phyloP scores from a whole-genome alignment of 2,888 invertebrate genomes.

The Hecatera dysodea region DNA sequence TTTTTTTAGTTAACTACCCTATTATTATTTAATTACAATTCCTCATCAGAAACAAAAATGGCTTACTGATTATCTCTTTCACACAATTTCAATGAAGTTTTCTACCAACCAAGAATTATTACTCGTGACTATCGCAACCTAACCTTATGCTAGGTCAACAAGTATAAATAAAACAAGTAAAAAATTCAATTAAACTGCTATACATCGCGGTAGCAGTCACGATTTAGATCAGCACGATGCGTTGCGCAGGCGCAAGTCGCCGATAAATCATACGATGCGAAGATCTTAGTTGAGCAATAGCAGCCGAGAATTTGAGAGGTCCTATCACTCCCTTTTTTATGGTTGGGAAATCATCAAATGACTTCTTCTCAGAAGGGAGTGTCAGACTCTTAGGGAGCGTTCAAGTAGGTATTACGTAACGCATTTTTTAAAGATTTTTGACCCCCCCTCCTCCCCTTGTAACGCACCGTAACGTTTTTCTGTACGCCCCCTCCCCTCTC shows the following conservation, averaged over 20 bases:
- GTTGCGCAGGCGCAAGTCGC: slow-evolving; percentile 45
- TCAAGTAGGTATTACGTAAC: too few relatives aligned
- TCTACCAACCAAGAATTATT: background rate
- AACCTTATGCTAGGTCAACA: slow-evolving; percentile 26
- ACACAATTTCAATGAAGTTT: background rate
- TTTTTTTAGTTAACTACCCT: too few relatives aligned
- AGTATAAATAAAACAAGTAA: slow-evolving; percentile 39
- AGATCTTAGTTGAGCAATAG: slow-evolving; percentile 35
- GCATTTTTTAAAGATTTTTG: too few relatives aligned
- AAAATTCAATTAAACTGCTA: slow-evolving; percentile 55
- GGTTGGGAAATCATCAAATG: too few relatives aligned
- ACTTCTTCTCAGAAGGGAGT: too few relatives aligned
- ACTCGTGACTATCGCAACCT: background rate
- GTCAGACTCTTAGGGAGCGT: too few relatives aligned
- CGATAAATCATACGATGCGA: slow-evolving; percentile 41
- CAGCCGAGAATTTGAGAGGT: slow-evolving; percentile 31
- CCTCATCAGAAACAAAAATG: background rate
- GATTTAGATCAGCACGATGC: slow-evolving; percentile 55
- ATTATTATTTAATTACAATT: background rate
- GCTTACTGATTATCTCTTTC: background rate
- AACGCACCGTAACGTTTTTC: too few relatives aligned
- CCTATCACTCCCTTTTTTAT: background rate
- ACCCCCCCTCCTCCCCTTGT: too few relatives aligned
- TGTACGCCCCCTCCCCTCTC: too few relatives aligned
- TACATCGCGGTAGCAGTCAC: slow-evolving; percentile 60